Base-by-base conservation (phyloP, 30 jellyfish, hydroid and myxozoan genomes). In the Aurelia aurita region DNA sequence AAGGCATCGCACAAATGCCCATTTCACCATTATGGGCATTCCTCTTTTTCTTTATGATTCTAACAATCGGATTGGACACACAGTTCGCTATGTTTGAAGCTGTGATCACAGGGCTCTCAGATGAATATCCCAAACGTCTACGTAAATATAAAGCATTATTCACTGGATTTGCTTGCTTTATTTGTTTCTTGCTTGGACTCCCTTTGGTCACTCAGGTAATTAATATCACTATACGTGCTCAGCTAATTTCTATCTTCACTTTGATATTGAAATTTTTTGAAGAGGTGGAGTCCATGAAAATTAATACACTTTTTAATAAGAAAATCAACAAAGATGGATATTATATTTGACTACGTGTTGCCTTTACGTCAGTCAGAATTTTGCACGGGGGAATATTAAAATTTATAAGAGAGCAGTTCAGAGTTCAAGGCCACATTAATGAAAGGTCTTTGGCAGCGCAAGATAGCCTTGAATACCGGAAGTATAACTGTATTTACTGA, bases 81-180 rank as follows among this genome's bases (percentile, higher is more conserved):
- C 98, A 93, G 55, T 93, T 93, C 63, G 98, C 98, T 61, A 93
- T 93, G 98, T 63, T 93, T 45, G 98, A 93, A 78, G 98, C 98
- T 26, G 98, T 93, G 46, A 88, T 93, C 71, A 79, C 94, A 18
- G 98, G 98, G 73, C 87, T 93, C 32, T 54, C 93, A n/a, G 98
- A 93, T 51, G 98, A 93, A 75, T 88, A 93, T 46, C 96, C 96
- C 16, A 87, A 76, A 51, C 35, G 31, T 14, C 88, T 93, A 31
- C 84, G 96, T 14, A 87, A 82, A 72, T 47, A 85, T 43, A 87
- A 93, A 63, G 77, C 93, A 12, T 47, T 69, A 26, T 87, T 93
- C 78, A 93, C 89, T 31, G 89, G 96, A 14, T 39, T 76, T 15
- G 85, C 88, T 55, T 93, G 98, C 64, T 67, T 79, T 67, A 12